phyloP scores from a whole-genome alignment of 2,888 invertebrate species.

The Lucinisca nassula region DNA sequence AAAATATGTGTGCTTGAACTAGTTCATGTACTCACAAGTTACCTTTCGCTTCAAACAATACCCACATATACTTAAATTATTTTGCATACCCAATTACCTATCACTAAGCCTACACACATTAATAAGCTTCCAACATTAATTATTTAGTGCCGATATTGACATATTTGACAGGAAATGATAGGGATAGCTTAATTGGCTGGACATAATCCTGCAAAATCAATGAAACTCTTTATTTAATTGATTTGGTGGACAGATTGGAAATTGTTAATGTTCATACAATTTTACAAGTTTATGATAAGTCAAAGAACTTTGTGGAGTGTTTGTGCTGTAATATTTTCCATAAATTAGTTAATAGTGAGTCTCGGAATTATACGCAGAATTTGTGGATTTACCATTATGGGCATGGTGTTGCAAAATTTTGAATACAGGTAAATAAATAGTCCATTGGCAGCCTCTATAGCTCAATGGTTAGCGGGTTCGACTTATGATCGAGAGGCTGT shows the following conservation, averaged over 20 bases:
- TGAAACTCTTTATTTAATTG: neutral
- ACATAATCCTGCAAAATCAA: neutral
- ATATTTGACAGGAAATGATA: neutral
- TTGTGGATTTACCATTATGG: no score
- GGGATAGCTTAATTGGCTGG: neutral
- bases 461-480: no score
- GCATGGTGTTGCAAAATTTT: no score
- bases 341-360: neutral
- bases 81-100: conserved; percentile 16
- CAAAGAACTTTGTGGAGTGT: no score
- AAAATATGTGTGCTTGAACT: conserved; percentile 71
- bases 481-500: no score
- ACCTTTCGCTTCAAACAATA: neutral
- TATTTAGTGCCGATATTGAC: conserved; percentile 4
- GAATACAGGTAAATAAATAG: no score
- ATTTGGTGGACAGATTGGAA: neutral
- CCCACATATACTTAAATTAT: conserved; percentile 19
- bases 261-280: conserved; percentile 6
- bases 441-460: no score
- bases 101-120: conserved; percentile 3
- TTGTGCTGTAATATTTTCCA: neutral
- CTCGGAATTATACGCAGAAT: no score
- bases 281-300: neutral
- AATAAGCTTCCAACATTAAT: neutral
- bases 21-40: conserved; percentile 29